Percentiles rank a stretch among this genome's conserved stretches.
These are phyloP conservation scores for Crioceris asparagi DNA, from an alignment of 2,888 invertebrate species.

Conservation along the genomic window DNA sequence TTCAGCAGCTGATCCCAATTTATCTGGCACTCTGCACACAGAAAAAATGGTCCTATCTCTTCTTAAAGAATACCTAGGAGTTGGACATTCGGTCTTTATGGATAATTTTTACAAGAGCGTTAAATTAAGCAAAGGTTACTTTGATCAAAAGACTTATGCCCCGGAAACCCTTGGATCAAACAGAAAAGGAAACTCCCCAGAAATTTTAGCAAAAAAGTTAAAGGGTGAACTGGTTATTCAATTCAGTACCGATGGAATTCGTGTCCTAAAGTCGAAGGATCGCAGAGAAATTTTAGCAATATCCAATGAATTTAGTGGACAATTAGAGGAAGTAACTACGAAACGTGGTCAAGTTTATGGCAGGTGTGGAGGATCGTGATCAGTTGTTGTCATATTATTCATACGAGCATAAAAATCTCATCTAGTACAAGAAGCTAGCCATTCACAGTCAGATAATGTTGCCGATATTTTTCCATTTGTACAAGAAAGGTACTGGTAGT, in stretches of 20 bases:
- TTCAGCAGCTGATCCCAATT: slow-evolving; percentile 7
- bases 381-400: too few relatives aligned
- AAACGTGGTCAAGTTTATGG: slow-evolving; percentile 11
- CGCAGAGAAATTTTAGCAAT: slow-evolving; percentile 17
- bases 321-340: slow-evolving; percentile 9
- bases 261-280: slow-evolving; percentile 19
- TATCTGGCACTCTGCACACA: slow-evolving; percentile 9
- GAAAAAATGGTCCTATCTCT: slow-evolving; percentile 13
- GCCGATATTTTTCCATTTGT: slow-evolving; percentile 13
- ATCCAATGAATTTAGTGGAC: slow-evolving; percentile 15
- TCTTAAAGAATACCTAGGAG: slow-evolving; percentile 9
- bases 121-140: slow-evolving; percentile 12
- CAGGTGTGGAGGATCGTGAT: slow-evolving; percentile 13
- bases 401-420: slow-evolving; percentile 16
- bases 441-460: slow-evolving; percentile 17
- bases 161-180: slow-evolving; percentile 16
- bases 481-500: slow-evolving; percentile 10
- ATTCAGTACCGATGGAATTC: slow-evolving; percentile 7
- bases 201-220: slow-evolving; percentile 12
- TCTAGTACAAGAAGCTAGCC: slow-evolving; percentile 16
- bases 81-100: slow-evolving; percentile 17
- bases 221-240: slow-evolving; percentile 12
- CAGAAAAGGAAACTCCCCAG: slow-evolving; percentile 14
- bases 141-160: slow-evolving; percentile 14
- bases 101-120: slow-evolving; percentile 22